Base-by-base conservation (phyloP, 2,888 invertebrate species). In the Amphipoea oculea region DNA sequence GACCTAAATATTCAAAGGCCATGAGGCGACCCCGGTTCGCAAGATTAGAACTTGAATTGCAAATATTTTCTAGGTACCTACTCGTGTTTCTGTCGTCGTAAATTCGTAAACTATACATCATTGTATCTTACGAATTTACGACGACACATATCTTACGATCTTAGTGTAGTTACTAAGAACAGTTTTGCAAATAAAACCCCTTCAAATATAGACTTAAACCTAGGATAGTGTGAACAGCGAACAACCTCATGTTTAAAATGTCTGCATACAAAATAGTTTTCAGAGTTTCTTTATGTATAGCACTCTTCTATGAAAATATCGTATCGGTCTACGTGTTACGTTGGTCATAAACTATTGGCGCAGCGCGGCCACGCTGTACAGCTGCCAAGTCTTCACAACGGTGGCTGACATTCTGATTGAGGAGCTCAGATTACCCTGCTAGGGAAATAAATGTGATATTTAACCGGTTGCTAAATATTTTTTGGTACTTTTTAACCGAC, bases 311-410 rank as follows among this genome's bases (percentile, higher is more conserved):
- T 85, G 75, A 81, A 71, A 68, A 75, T 83, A 65, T 71, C 60
- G 74, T 81, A 74, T 51, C 48, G 73, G 70, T 57, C 20, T 82
- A 82, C 74, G 79, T 86, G 80, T 79, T 80, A 83, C 72, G 72
- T 87, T 62, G 68, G 51, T 73, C 67, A 80, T 84, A 78, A 84
- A 78, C 40, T 77, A 75, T 84, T 86, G 87, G 84, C 84, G 73
- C 74, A 80, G 75, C 74, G 69, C 67, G 73, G 70, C 42, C 68
- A 66, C 62, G 66, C 67, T 23, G 65, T 65, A 54, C 69, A 73
- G 78, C 54, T 85, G 88, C 88, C 86, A 85, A 85, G 69, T 85
- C 67, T 73, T 79, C 60, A 72, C 70, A 81, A 81, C 77, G 74
- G 63, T 69, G 60, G 67, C 54, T 77, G 82, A 79, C 76, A 86